These are phyloP conservation scores for Hiodon alosoides DNA, from an alignment of 2,113 vertebrate species.

Conservation along the genomic window DNA sequence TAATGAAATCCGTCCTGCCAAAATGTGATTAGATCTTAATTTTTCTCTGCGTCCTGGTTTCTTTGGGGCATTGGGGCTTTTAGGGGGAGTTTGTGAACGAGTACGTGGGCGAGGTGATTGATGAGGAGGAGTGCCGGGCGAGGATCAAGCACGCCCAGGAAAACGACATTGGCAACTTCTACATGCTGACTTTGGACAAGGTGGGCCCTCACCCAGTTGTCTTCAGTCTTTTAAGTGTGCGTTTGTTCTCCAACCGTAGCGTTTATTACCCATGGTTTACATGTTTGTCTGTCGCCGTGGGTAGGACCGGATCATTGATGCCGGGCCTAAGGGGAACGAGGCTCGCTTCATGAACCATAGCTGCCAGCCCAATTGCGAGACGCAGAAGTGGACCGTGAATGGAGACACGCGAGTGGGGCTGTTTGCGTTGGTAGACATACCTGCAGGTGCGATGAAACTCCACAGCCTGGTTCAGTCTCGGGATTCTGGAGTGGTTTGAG, in stretches of 20 bases:
- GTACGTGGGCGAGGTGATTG: conserved; percentile 97
- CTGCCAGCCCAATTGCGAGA: conserved; percentile 97
- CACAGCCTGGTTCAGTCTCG: not conserved
- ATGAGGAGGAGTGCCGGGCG: conserved; percentile 93
- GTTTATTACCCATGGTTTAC: not conserved
- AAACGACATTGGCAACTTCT: conserved; percentile 95
- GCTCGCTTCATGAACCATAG: conserved; percentile 98
- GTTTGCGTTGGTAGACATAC: conserved; percentile 92
- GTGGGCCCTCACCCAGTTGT: conserved; percentile 48
- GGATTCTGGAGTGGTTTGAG: not conserved
- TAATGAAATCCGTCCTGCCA: too few relatives aligned
- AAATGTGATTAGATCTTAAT: not conserved
- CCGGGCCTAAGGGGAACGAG: conserved; percentile 95
- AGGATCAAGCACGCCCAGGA: conserved; percentile 91
- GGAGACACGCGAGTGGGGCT: conserved; percentile 93
- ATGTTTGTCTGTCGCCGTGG: not conserved
- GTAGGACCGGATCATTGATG: conserved; percentile 95
- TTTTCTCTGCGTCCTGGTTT: not conserved
- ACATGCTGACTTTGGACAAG: conserved; percentile 98
- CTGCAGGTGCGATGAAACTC: conserved; percentile 69
- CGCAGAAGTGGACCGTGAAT: conserved; percentile 98
- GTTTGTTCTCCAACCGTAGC: too few relatives aligned
- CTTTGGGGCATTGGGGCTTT: not conserved
- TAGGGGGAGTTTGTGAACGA: conserved; percentile 97
- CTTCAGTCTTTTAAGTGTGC: not conserved